These are phyloP conservation scores for Dynastes hyllus DNA, from an alignment of 2,888 invertebrate species.

Conservation along the genomic window DNA sequence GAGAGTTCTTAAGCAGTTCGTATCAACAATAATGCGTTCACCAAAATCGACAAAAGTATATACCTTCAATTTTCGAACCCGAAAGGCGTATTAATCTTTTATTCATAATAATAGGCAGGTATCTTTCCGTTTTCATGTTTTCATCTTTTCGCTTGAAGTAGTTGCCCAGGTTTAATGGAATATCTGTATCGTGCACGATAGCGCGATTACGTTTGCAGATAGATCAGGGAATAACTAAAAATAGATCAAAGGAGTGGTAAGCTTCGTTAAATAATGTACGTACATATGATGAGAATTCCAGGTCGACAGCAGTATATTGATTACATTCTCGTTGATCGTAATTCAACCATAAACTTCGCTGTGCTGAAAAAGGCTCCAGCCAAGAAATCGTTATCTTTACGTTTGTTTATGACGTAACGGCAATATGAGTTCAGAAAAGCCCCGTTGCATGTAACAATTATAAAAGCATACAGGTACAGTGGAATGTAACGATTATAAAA, in stretches of 20 bases:
- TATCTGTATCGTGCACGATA: background rate
- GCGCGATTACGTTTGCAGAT: constrained; percentile 13
- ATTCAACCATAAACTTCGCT: background rate
- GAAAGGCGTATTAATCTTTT: too few species aligned
- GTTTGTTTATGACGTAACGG: background rate
- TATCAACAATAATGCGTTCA: too few species aligned
- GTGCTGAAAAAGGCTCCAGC: background rate
- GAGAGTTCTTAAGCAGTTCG: too few species aligned
- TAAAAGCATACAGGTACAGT: too few species aligned
- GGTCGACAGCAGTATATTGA: background rate
- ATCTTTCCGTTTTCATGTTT: background rate
- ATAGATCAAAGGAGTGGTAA: constrained; percentile 44
- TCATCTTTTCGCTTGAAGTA: constrained; percentile 3
- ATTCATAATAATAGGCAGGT: too few species aligned
- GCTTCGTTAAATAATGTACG: constrained; percentile 42
- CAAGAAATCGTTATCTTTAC: constrained; percentile 2
- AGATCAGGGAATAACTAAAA: constrained; percentile 42
- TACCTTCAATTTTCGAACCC: too few species aligned
- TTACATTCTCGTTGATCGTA: background rate
- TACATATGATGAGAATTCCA: constrained; percentile 2
- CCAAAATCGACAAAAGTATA: too few species aligned
- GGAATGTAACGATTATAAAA: too few species aligned
- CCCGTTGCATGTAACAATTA: too few species aligned
- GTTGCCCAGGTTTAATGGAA: background rate
- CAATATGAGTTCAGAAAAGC: too few species aligned